phyloP scores from a whole-genome alignment of 2,888 invertebrate genomes.

The Gymnosoma rotundatum region DNA sequence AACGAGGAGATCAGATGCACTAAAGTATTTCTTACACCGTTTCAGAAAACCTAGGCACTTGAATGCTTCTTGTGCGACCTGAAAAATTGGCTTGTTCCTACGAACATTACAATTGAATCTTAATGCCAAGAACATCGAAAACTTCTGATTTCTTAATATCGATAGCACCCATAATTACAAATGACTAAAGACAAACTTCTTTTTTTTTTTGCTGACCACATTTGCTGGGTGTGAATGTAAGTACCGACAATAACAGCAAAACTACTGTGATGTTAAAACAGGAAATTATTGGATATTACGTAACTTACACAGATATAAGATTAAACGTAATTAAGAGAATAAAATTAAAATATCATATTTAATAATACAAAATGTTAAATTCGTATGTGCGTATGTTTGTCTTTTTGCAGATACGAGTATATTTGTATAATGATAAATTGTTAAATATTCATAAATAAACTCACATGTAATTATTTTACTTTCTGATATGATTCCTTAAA shows the following conservation, averaged over 20 bases:
- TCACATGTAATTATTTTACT: not conserved
- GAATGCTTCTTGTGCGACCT: too few relatives aligned
- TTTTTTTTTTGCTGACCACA: not conserved
- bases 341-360: conserved; percentile 34
- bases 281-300: not conserved
- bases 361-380: conserved; percentile 1
- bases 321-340: not conserved
- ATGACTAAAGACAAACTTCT: too few relatives aligned
- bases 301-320: not conserved
- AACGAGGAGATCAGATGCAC: too few relatives aligned
- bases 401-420: conserved; percentile 15
- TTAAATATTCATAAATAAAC: conserved; percentile 13
- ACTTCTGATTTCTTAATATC: too few relatives aligned
- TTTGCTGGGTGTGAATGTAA: not conserved
- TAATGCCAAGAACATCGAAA: too few relatives aligned
- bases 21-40: too few relatives aligned
- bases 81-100: too few relatives aligned
- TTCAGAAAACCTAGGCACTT: too few relatives aligned
- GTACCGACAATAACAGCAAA: not conserved
- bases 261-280: not conserved
- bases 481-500: not conserved
- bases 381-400: conserved; percentile 19
- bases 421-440: not conserved
- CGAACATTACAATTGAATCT: too few relatives aligned
- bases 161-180: too few relatives aligned